Base-by-base conservation (phyloP, 92 coral and sea anemone genomes). In the Pocillopora meandrina region DNA sequence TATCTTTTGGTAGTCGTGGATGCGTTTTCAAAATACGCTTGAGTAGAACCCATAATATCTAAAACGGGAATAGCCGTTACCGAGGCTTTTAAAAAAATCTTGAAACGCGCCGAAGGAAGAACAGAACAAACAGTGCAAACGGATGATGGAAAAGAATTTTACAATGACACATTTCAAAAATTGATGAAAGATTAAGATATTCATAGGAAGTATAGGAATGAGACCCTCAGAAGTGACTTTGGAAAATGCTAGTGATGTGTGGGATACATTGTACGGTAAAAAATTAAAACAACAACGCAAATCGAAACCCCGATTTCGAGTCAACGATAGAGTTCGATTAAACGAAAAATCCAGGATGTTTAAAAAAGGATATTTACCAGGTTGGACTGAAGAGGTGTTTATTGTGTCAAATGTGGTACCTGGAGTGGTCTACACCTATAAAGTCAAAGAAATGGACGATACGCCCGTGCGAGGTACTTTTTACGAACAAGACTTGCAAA, bases 351-450 rank as follows among this genome's bases (percentile, higher is more conserved):
- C 8, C 1, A 63, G 86, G 0, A 75, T 61, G 18, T 85, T 89
- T 33, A 84, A 82, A 62, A 90, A 86, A 71, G 87, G 93, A 6
- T 90, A 86, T 80, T 52, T 90, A 0, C 81, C 85, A 10, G 66
- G 68, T 0, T 90, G 93, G 85, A 90, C 90, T 13, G 92, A 90
- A 55, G 87, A 89, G 52, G 80, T 85, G 79, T 89, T 84, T 77
- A 78, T 79, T 75, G 63, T 87, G 52, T 47, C 47, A 23, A 42
- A 31, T 2, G 78, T 58, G 7, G 0, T 58, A 18, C 68, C 12
- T 8, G 90, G 85, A 3, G 26, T 42, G 16, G 52, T 86, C 14
- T 2, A 72, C 9, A 72, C 88, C 6, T 90, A 87, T 63, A 90
- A 90, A 69, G 10, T 87, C 11, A 65, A 77, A 1, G 91, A 90